A percentile compares a stretch with the other conserved stretches of the same genome.
Conservation (phyloP, 2,113 vertebrate genomes). For the Anhinga anhinga region DNA sequence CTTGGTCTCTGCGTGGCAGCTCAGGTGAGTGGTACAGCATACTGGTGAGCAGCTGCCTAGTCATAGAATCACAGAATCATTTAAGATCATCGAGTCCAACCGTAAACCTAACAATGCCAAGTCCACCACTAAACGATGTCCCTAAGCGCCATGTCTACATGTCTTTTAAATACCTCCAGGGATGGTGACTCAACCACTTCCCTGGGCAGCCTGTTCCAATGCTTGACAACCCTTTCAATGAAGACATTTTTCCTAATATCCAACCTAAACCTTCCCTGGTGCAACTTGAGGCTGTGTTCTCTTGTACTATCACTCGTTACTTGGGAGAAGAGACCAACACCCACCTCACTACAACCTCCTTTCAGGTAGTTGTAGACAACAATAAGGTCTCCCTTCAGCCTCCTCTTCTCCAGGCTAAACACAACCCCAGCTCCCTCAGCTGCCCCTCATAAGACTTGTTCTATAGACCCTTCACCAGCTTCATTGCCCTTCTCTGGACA, state of each 20-base stretch:
- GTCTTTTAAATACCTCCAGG: background rate
- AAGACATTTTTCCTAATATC: background rate
- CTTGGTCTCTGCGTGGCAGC: background rate
- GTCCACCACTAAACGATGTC: background rate
- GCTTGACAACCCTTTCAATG: background rate
- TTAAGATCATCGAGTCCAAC: background rate
- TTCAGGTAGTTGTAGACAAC: background rate
- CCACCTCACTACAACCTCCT: background rate
- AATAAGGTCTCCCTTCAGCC: background rate
- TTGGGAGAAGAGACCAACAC: background rate
- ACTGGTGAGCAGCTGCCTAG: background rate
- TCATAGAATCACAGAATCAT: background rate
- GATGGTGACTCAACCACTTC: background rate
- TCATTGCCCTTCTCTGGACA: background rate
- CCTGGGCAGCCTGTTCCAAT: background rate
- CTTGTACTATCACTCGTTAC: background rate
- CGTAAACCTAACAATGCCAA: background rate
- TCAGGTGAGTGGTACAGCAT: fast-evolving
- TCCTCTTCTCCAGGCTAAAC: background rate
- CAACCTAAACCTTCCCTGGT: background rate
- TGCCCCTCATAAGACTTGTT: background rate
- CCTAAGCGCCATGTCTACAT: background rate
- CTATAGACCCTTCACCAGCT: background rate
- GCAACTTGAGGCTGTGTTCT: background rate
- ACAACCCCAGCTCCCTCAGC: background rate